These are phyloP conservation scores for Mionectes macconnelli DNA, from an alignment of 2,113 vertebrate species.

Conservation along the genomic window DNA sequence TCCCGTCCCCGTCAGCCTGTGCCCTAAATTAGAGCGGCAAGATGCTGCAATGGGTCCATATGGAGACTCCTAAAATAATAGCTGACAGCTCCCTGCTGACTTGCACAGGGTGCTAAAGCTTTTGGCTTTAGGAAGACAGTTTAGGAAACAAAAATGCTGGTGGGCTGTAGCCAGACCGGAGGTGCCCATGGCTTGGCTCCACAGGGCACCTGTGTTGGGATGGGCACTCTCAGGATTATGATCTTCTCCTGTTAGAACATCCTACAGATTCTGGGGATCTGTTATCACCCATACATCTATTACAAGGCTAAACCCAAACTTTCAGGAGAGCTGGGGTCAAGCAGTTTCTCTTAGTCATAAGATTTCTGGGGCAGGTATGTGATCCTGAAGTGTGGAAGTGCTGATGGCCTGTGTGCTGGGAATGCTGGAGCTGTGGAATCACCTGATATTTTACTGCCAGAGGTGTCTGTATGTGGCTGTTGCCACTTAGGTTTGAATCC, in stretches of 20 bases:
- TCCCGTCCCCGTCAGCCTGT: not conserved
- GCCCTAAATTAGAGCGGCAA: conserved; percentile 47
- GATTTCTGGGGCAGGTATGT: not conserved
- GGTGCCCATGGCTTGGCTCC: not conserved
- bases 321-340: not conserved
- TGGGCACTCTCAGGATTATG: fast-evolving
- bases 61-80: conserved; percentile 61
- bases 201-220: fast-evolving
- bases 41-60: conserved; percentile 44
- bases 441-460: fast-evolving
- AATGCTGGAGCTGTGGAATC: not conserved
- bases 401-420: not conserved
- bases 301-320: not conserved
- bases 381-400: fast-evolving
- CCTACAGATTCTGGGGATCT: not conserved
- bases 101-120: conserved; percentile 15
- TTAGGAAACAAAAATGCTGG: not conserved
- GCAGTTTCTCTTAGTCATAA: fast-evolving
- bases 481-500: not conserved
- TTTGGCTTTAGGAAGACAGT: not conserved
- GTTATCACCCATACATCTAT: fast-evolving
- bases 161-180: not conserved
- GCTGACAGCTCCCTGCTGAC: conserved; percentile 29
- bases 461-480: not conserved
- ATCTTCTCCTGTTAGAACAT: not conserved